Evolutionary conservation across 1,140 invertebrate species (phyloP).

Genomic region (Orchestia grillus): DNA sequence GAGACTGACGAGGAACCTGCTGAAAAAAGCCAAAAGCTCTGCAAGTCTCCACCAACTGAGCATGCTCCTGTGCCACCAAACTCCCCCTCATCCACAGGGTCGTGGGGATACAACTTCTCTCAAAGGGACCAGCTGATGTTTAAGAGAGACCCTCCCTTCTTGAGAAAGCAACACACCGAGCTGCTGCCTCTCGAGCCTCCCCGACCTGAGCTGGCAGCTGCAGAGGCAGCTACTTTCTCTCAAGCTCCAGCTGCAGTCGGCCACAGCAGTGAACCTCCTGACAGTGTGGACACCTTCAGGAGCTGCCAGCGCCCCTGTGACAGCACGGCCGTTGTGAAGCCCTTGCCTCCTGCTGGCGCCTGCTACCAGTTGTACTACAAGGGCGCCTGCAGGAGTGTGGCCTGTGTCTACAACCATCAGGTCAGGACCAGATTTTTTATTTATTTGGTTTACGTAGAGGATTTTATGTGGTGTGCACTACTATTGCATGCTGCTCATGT

Average conservation of each 20-base stretch:
- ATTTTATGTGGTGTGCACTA: neutral
- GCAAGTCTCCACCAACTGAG: neutral
- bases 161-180: neutral
- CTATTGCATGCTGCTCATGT: neutral
- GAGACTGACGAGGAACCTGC: too few relatives aligned
- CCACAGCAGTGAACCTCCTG: neutral
- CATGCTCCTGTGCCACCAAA: neutral
- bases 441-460: neutral
- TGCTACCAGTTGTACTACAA: neutral
- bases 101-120: conserved; percentile 3
- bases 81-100: neutral
- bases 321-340: neutral
- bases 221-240: neutral
- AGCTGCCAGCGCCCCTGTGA: neutral
- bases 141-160: neutral
- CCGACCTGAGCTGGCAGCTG: neutral
- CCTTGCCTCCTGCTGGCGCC: neutral
- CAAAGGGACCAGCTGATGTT: neutral
- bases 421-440: neutral
- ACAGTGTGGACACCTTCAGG: neutral
- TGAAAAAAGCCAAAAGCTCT: neutral
- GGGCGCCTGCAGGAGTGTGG: neutral
- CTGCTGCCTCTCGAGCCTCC: neutral
- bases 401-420: conserved; percentile 12
- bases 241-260: neutral